Evolutionary conservation across 2,113 vertebrate genomes (phyloP), one percentile per base, ranked within the genome.

Genomic region (Theropithecus gelada): DNA sequence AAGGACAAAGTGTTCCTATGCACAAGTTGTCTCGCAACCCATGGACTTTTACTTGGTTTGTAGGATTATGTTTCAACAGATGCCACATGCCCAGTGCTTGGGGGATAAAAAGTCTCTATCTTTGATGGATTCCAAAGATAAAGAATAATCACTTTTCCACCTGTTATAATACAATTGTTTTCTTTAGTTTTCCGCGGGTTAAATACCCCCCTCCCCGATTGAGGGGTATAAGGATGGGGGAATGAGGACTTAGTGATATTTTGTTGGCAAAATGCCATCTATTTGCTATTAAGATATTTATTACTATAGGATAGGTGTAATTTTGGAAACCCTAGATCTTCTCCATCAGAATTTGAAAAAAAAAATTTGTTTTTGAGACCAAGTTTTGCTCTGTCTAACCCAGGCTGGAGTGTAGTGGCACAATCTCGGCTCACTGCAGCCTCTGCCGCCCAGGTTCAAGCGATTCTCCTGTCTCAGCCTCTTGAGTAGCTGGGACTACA

Each of bases 41-140:
- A 48, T 8, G 30, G 95, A 8, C 23, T 75, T 94, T 97, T 95
- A 75, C 35, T 96, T 83, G 55, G 27, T 96, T 97, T 57, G 88
- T 38, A 88, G 96, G 92, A 75, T 98, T 97, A 45, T 4, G 12
- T 97, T 98, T 98, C 94, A 98, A 97, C 90, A 98, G 95, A 97
- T 94, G 75, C 27, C 96, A 97, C 87, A 94, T 86, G 88, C 94
- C 86, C 82, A 84, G 14, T 72, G 78, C 91, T 79, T 90, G 61
- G 83, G 78, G 94, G 93, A 95, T 93, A 85, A 95, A 61, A 97
- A 95, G 88, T 52, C n/a, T 92, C 90, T 68, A 68, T 81, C 96
- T 96, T 87, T 96, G 97, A 95, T 94, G 95, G 97, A 96, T 86
- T 93, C 94, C 85, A 96, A 97, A 96, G 92, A 85, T 57, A 98